Evolutionary conservation across 1,140 invertebrate species (phyloP), one percentile per base, ranked within the genome.

Genomic region (Monochamus saltuarius): DNA sequence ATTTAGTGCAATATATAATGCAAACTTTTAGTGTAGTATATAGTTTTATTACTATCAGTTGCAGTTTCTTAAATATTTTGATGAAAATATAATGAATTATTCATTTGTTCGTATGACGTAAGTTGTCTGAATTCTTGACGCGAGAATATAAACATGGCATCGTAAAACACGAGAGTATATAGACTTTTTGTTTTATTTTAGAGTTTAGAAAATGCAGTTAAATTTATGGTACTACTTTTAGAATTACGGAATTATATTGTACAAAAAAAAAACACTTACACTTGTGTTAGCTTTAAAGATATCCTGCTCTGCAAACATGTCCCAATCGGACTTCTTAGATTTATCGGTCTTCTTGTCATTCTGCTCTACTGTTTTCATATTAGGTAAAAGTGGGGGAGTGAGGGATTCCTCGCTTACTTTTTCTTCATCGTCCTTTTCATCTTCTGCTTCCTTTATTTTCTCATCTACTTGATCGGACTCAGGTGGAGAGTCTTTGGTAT

Each of bases 231-330:
- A n/a, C n/a, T n/a, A n/a, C n/a, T n/a, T n/a, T n/a, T n/a, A n/a
- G n/a, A 16, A 2, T n/a, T 17, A 16, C 2, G 2, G 4, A 2
- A 13, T 16, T 2, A 49, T 13, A 3, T 42, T 42, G 7, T 42
- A 42, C 4, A 42, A 42, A 42, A 42, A 42, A 42, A 42, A 17
- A 17, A 40, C 38, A 85, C 88, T 87, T 82, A 95, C 93, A 83
- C 88, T 88, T 72, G 90, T 88, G 78, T 90, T 86, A 38, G 86
- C 88, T 65, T 88, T 84, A 75, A 93, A 92, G 74, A 88, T 91
- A 74, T 97, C 94, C 55, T 89, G 89, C 76, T 94, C 91, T 3
- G 90, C 89, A 79, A 93, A 94, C 89, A 93, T 94, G 73, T 92
- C 91, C 85, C 89, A 87, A 69, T 89, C 84, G 47, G 85, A 81